Conservation (phyloP, 1,140 invertebrate genomes). For the Gonioctena quinquepunctata region DNA sequence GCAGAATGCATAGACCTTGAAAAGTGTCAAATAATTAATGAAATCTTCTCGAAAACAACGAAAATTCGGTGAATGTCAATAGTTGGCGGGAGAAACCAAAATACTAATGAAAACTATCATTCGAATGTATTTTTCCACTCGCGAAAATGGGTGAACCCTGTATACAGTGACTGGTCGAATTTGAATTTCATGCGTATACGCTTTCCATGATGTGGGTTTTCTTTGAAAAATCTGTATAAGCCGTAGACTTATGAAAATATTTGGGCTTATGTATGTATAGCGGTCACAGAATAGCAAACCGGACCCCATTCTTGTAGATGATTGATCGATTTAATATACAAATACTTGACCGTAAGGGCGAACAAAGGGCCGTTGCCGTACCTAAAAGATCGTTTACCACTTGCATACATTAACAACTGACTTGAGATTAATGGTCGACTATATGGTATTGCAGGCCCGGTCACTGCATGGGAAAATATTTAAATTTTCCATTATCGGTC, state of each 20-base stretch:
- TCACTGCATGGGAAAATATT: constrained; percentile 14
- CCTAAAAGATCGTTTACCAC: constrained; percentile 55
- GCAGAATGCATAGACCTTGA: too few species aligned
- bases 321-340: constrained; percentile 58
- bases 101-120: too few species aligned
- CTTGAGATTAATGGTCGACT: constrained; percentile 54
- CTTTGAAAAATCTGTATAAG: constrained; percentile 27
- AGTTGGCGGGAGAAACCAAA: too few species aligned
- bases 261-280: constrained; percentile 49
- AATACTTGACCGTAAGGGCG: constrained; percentile 56
- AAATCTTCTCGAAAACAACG: too few species aligned
- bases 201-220: constrained; percentile 30
- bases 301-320: constrained; percentile 52
- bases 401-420: constrained; percentile 53
- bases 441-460: constrained; percentile 25
- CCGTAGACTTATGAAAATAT: constrained; percentile 40
- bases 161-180: constrained; percentile 3
- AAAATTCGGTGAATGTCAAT: too few species aligned
- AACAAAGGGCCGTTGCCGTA: constrained; percentile 51
- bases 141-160: too few species aligned
- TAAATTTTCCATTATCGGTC: constrained; percentile 5
- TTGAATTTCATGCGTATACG: constrained; percentile 21
- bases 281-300: constrained; percentile 36
- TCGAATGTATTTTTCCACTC: too few species aligned
- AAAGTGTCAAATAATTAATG: too few species aligned